Evolutionary conservation across 2,113 vertebrate genomes (phyloP).

Genomic region (Periophthalmodon schlosseri): DNA sequence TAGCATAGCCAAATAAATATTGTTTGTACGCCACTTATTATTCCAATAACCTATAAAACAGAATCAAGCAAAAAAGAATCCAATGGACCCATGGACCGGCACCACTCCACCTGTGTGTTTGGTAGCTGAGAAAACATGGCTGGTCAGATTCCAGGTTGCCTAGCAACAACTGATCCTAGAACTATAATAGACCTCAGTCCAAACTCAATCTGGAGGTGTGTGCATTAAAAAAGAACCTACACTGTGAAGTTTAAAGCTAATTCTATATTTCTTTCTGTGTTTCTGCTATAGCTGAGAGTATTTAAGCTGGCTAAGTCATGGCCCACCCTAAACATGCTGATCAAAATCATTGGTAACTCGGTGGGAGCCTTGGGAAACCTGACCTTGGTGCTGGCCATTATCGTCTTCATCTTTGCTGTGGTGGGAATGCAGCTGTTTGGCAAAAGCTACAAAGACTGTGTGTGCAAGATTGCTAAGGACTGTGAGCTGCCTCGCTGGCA

Average conservation of each 20-base stretch:
- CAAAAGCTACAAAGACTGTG: conserved; percentile 97
- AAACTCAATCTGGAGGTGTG: background rate
- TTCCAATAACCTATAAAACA: background rate
- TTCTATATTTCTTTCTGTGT: conserved; percentile 17
- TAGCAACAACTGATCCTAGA: background rate
- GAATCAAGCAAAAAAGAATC: background rate
- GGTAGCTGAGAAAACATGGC: background rate
- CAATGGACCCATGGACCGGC: background rate
- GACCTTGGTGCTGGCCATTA: conserved; percentile 98
- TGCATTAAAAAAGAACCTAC: too few species aligned
- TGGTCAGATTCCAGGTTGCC: background rate
- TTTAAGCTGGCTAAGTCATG: conserved; percentile 99
- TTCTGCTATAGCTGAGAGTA: conserved; percentile 85
- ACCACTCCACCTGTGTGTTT: too few species aligned
- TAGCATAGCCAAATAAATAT: background rate
- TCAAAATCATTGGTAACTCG: conserved; percentile 99
- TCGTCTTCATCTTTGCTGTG: conserved; percentile 99
- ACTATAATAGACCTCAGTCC: background rate
- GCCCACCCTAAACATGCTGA: conserved; percentile 99
- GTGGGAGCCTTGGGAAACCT: conserved; percentile 97
- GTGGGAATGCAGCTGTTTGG: conserved; percentile 99
- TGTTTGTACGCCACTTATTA: background rate
- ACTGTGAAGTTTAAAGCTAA: background rate
- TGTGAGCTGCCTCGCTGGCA: conserved; percentile 96
- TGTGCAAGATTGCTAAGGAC: conserved; percentile 89